Percentiles rank a stretch among this genome's conserved stretches.
These are phyloP conservation scores for Drosophila limbata DNA, from an alignment of 2,888 invertebrate genomes.

Conservation along the genomic window DNA sequence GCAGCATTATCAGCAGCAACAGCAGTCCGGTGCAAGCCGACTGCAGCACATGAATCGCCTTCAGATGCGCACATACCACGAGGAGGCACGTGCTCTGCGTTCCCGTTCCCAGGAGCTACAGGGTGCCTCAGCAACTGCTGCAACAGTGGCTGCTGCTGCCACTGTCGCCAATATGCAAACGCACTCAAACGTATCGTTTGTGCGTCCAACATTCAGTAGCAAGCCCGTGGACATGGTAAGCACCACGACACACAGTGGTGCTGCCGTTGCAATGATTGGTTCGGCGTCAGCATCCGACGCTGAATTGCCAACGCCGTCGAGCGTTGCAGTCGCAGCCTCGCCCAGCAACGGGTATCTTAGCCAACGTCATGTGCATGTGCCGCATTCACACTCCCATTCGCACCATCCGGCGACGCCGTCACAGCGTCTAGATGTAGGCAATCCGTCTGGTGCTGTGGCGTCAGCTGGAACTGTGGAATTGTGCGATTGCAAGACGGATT, in stretches of 20 bases:
- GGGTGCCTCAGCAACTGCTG: conserved; percentile 18
- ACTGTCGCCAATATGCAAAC: conserved; percentile 43
- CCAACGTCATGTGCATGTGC: conserved; percentile 57
- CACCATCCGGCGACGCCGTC: conserved; percentile 53
- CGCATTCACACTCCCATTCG: conserved; percentile 43
- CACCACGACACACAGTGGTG: conserved; percentile 70
- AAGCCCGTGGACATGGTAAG: conserved; percentile 80
- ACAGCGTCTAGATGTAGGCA: conserved; percentile 59
- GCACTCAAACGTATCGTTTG: conserved; percentile 80
- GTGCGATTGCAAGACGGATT: conserved; percentile 84
- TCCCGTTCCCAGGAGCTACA: conserved; percentile 77
- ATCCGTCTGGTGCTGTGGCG: conserved; percentile 32
- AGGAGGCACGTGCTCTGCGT: conserved; percentile 70
- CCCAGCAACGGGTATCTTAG: conserved; percentile 41
- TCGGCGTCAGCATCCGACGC: conserved; percentile 36
- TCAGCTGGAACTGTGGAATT: conserved; percentile 63
- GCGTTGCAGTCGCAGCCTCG: conserved; percentile 20
- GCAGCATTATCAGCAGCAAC: conserved; percentile 58
- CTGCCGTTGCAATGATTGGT: conserved; percentile 15
- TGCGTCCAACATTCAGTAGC: conserved; percentile 80
- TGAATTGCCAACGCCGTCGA: conserved; percentile 46
- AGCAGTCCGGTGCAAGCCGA: conserved; percentile 49
- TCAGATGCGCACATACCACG: conserved; percentile 73
- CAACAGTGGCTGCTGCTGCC: conserved; percentile 17
- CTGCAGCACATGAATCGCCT: conserved; percentile 70